Conservation (phyloP, 1,140 invertebrate genomes). For the Macrobrachium rosenbergii region DNA sequence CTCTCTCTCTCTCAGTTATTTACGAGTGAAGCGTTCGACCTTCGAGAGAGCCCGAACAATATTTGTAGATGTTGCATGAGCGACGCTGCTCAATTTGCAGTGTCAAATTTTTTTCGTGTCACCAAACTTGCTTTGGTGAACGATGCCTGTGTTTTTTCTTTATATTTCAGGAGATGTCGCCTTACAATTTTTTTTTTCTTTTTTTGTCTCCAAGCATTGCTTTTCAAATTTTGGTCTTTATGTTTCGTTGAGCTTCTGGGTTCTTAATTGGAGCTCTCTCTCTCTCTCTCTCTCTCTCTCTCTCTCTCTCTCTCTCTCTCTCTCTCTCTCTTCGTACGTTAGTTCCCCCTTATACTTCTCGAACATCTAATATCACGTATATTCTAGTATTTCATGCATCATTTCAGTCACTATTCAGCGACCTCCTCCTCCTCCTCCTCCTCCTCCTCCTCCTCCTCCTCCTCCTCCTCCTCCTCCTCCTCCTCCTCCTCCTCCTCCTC, state of each 20-base stretch:
- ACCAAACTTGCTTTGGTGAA: too few relatives aligned
- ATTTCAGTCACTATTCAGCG: not conserved
- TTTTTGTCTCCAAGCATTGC: not conserved
- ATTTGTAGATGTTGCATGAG: too few relatives aligned
- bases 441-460: not conserved
- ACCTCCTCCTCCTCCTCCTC: not conserved
- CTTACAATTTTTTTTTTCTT: not conserved
- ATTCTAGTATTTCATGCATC: too few relatives aligned
- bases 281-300: slow-evolving; percentile 6
- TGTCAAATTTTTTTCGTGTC: too few relatives aligned
- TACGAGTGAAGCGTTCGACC: not conserved
- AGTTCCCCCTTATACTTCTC: not conserved
- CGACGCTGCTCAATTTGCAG: too few relatives aligned
- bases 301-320: not conserved
- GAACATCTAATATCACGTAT: not conserved
- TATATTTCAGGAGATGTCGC: too few relatives aligned
- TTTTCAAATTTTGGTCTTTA: not conserved
- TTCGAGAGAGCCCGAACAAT: not conserved
- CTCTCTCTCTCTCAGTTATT: too few relatives aligned
- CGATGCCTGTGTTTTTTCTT: too few relatives aligned
- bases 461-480: not conserved
- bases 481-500: not conserved
- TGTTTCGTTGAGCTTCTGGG: not conserved
- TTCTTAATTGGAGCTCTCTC: not conserved
- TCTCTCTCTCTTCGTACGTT: not conserved